Base-by-base conservation (phyloP, 2,888 invertebrate species). In the Hartigia nigra region DNA sequence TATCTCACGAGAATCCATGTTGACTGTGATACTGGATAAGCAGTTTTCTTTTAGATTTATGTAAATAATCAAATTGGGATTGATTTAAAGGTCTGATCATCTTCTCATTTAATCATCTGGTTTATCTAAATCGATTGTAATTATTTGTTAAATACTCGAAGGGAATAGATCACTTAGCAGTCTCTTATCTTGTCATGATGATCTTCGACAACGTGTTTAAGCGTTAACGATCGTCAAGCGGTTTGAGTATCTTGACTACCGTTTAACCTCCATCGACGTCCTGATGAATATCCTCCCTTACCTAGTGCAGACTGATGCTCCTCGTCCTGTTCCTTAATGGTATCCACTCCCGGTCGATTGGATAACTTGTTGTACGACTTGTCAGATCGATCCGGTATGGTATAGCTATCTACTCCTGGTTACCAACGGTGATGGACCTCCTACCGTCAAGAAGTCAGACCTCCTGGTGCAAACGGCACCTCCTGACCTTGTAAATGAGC, bases 301-400 rank as follows among this genome's bases (percentile, higher is more conserved):
- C 39, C 23, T 23, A 23, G 39, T 23, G 39, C 39, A 23, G 39
- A 23, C 39, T 55, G 39, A 55, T 55, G 39, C 39, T 55, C 39
- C 39, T 55, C 39, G 39, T 55, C 39, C 39, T 23, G 39, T 23
- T 55, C 39, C 39, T 55, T 55, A 55, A 55, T 55, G 39, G 39
- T 23, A 55, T 55, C 39, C 39, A 55, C 23, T 55, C 39, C 39
- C 23, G 14, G 31, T 72, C 72, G 72, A 5, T 72, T 2, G 31
- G 72, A 34, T 32, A 72, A 72, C 31, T 72, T 72, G 72, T 32
- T 32, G 72, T 32, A 34, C 72, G 31, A 72, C 72, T 72, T 72
- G 72, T 72, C 72, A 72, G 72, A 31, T 31, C 72, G 72, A 72
- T 14, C 39, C 23, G 39, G 9, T 23, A 0, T 9, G 39, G 39